phyloP scores from a whole-genome alignment of 2,888 invertebrate species.

The Hirtodrosophila duncani region DNA sequence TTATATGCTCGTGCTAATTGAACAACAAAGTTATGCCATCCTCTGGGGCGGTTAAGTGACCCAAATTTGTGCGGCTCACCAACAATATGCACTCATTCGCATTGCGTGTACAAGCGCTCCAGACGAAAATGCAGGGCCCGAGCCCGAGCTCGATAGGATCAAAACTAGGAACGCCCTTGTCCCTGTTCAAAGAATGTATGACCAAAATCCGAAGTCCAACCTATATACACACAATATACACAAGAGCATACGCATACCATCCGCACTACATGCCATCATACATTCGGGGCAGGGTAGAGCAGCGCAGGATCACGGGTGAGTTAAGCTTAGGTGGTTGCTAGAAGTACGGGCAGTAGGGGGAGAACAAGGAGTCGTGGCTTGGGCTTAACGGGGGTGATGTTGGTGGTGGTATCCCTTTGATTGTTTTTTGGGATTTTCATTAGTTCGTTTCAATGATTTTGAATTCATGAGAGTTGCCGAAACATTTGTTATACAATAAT shows the following conservation, averaged over 20 bases:
- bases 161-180: too few relatives aligned
- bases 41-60: constrained; percentile 39
- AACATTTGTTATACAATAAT: constrained; percentile 74
- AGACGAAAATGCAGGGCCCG: background rate
- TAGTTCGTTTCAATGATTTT: constrained; percentile 77
- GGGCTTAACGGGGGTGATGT: constrained; percentile 9
- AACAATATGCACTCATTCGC: constrained; percentile 49
- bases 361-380: constrained; percentile 5
- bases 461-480: constrained; percentile 74
- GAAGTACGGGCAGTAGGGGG: constrained; percentile 10
- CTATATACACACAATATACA: constrained; percentile 12
- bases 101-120: constrained; percentile 40
- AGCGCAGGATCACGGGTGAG: constrained; percentile 29
- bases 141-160: too few relatives aligned
- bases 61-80: constrained; percentile 56
- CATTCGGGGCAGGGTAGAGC: constrained; percentile 18
- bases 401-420: constrained; percentile 61
- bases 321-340: constrained; percentile 23
- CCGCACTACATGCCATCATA: too few relatives aligned
- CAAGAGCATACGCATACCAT: background rate
- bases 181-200: too few relatives aligned
- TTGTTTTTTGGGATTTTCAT: constrained; percentile 76
- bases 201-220: constrained; percentile 26
- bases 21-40: constrained; percentile 53
- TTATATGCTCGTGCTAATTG: constrained; percentile 46